Evolutionary conservation across 2,113 vertebrate species (phyloP).

Genomic region (Trematomus loennbergii): DNA sequence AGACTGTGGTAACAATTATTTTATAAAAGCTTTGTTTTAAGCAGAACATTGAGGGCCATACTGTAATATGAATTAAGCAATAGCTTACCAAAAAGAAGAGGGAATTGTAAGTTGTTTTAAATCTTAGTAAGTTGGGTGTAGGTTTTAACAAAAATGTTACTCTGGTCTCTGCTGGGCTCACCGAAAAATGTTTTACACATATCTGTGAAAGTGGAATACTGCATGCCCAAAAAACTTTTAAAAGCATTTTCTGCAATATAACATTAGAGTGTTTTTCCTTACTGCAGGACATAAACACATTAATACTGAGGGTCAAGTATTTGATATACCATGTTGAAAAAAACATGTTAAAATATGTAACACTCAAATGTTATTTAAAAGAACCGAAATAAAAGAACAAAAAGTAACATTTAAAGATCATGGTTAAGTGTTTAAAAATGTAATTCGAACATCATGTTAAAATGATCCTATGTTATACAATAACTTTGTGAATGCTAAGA

Average conservation of each 20-base stretch:
- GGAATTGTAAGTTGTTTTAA: constrained; percentile 5
- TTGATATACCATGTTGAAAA: not conserved
- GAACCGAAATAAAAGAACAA: not conserved
- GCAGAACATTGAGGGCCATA: constrained; percentile 34
- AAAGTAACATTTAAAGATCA: not conserved
- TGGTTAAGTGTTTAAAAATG: not conserved
- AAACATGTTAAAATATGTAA: constrained; percentile 1
- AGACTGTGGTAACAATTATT: constrained; percentile 34
- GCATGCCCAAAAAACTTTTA: constrained; percentile 29
- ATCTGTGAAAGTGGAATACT: constrained; percentile 32
- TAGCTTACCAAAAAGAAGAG: constrained; percentile 8
- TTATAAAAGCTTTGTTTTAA: constrained; percentile 59
- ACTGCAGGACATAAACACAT: constrained; percentile 24
- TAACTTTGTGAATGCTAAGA: constrained; percentile 57
- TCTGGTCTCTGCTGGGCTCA: constrained; percentile 36
- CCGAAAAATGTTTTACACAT: constrained; percentile 26
- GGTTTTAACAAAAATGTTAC: constrained; percentile 36
- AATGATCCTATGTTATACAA: constrained; percentile 53
- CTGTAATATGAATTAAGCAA: constrained; percentile 56
- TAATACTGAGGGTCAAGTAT: constrained; percentile 17
- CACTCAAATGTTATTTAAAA: constrained; percentile 13
- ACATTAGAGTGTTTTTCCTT: constrained; percentile 3
- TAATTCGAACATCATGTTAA: not conserved
- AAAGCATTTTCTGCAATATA: constrained; percentile 18
- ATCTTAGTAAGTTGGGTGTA: constrained; percentile 33